Conservation (phyloP, 2,797 vertebrate species). For the Phalloptychus januarius region DNA sequence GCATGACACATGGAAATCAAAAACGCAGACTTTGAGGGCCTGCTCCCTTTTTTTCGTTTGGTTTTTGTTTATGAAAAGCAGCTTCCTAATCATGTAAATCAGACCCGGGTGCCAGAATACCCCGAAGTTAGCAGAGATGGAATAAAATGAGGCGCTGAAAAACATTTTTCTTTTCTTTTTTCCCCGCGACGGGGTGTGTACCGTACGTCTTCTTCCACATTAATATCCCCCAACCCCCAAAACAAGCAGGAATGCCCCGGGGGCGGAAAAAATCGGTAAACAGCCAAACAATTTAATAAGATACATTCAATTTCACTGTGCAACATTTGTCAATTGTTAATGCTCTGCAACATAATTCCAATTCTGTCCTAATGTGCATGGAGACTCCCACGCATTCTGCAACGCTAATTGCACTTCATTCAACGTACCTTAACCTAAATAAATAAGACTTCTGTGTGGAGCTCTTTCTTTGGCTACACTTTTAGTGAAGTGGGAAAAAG, state of each 20-base stretch:
- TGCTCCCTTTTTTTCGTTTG: not conserved
- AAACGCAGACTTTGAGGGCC: conserved; percentile 29
- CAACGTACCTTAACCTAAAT: conserved; percentile 81
- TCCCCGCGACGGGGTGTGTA: not conserved
- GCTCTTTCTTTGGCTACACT: conserved; percentile 64
- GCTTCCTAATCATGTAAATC: conserved; percentile 66
- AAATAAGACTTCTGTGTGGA: conserved; percentile 81
- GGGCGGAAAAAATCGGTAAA: conserved; percentile 40
- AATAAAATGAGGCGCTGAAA: not conserved
- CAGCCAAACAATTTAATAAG: conserved; percentile 82
- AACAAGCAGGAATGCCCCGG: conserved; percentile 57
- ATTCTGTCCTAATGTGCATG: conserved; percentile 65
- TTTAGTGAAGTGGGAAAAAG: conserved; percentile 67
- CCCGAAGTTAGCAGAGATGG: conserved; percentile 11
- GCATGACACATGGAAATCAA: conserved; percentile 40
- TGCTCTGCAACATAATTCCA: conserved; percentile 69
- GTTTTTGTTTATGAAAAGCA: conserved; percentile 56
- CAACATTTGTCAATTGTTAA: conserved; percentile 80
- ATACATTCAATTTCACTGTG: conserved; percentile 88
- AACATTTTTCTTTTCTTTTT: not conserved
- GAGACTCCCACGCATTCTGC: conserved; percentile 66
- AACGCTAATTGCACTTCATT: conserved; percentile 82
- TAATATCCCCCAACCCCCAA: conserved; percentile 13
- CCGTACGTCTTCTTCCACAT: not conserved
- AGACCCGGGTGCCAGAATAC: conserved; percentile 10